phyloP scores from a whole-genome alignment of 2,113 vertebrate genomes.

The Oryctolagus cuniculus region DNA sequence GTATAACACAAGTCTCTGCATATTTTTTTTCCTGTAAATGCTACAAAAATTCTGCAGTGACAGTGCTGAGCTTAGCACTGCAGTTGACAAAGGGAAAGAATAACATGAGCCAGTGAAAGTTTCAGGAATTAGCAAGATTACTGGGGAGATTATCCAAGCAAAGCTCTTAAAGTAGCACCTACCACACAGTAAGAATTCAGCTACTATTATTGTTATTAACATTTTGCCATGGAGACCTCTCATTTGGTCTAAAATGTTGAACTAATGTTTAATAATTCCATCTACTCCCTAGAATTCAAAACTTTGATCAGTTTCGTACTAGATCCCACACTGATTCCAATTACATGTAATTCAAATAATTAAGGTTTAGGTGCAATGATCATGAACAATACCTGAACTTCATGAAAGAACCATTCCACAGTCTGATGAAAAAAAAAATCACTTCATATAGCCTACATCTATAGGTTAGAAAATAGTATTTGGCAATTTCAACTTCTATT shows the following conservation, averaged over 20 bases:
- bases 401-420: background rate
- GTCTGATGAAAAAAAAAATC: background rate
- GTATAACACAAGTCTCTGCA: background rate
- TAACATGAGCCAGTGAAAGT: background rate
- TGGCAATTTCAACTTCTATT: constrained; percentile 10
- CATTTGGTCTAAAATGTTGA: background rate
- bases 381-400: background rate
- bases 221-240: background rate
- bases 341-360: background rate
- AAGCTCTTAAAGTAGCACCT: background rate
- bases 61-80: background rate
- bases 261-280: background rate
- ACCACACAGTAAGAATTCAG: background rate
- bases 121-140: background rate
- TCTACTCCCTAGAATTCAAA: background rate
- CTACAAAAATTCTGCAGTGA: background rate
- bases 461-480: constrained; percentile 26
- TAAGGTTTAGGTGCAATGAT: background rate
- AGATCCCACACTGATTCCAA: background rate
- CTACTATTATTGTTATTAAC: background rate
- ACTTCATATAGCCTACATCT: background rate
- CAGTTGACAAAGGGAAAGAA: background rate
- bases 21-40: background rate
- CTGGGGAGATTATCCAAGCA: background rate
- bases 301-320: background rate